These are phyloP conservation scores for Pandemis cinnamomeana DNA, from an alignment of 2,888 invertebrate genomes.

Conservation along the genomic window DNA sequence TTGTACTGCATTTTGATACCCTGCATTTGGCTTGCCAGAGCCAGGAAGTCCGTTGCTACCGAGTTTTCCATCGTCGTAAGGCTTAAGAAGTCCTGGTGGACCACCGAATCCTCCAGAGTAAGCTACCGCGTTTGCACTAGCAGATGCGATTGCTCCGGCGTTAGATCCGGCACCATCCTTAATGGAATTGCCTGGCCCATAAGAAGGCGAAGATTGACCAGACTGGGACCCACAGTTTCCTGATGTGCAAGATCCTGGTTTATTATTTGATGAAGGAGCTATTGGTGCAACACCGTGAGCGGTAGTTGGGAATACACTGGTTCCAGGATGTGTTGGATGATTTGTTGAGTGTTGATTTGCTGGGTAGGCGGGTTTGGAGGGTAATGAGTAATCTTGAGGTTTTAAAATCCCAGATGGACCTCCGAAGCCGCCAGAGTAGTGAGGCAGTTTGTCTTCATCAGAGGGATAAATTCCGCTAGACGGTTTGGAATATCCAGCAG, in stretches of 20 bases:
- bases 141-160: slow-evolving; percentile 51
- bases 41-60: slow-evolving; percentile 20
- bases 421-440: slow-evolving; percentile 61
- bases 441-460: slow-evolving; percentile 47
- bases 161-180: slow-evolving; percentile 39
- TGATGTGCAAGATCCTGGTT: slow-evolving; percentile 35
- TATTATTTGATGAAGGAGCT: slow-evolving; percentile 39
- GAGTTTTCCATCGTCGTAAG: slow-evolving; percentile 65
- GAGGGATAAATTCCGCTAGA: slow-evolving; percentile 42
- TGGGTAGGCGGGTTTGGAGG: slow-evolving; percentile 45
- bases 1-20: slow-evolving; percentile 22
- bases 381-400: slow-evolving; percentile 58
- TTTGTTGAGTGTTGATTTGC: slow-evolving; percentile 36
- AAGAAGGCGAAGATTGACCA: slow-evolving; percentile 20
- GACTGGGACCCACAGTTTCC: slow-evolving; percentile 39
- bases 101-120: slow-evolving; percentile 78
- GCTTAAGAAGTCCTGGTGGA: slow-evolving; percentile 73
- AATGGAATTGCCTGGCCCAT: slow-evolving; percentile 20
- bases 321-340: slow-evolving; percentile 40
- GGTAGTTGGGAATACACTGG: slow-evolving; percentile 25
- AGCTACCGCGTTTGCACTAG: slow-evolving; percentile 59
- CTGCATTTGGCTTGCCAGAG: slow-evolving; percentile 15
- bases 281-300: slow-evolving; percentile 48
- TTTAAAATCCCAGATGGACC: slow-evolving; percentile 62
- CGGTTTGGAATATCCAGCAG: slow-evolving; percentile 37